Evolutionary conservation across 2,113 vertebrate species (phyloP).

Genomic region (Phylloscopus trochiloides): DNA sequence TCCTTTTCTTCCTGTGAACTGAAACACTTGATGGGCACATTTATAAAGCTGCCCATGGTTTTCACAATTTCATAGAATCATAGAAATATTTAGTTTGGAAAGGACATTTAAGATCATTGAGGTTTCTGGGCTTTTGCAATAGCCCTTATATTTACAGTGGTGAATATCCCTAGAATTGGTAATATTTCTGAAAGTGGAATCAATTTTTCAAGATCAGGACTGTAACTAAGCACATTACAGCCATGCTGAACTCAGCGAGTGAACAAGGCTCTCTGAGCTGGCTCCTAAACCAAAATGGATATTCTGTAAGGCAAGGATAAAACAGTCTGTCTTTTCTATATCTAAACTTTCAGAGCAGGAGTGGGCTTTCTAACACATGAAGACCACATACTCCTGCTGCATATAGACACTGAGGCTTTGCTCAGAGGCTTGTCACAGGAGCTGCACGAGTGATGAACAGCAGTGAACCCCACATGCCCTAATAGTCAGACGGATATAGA

Average conservation of each 20-base stretch:
- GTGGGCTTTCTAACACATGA: background rate
- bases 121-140: background rate
- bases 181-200: conserved; percentile 43
- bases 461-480: background rate
- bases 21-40: background rate
- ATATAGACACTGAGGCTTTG: background rate
- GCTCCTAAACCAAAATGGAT: conserved; percentile 36
- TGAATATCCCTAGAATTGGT: background rate
- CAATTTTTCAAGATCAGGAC: conserved; percentile 42
- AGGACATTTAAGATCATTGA: background rate
- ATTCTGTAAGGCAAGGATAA: conserved; percentile 33
- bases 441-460: background rate
- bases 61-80: background rate
- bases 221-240: conserved; percentile 53
- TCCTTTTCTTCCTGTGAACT: background rate
- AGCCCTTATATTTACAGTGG: background rate
- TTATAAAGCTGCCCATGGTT: background rate
- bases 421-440: background rate
- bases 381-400: background rate
- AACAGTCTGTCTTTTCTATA: background rate
- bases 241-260: conserved; percentile 39
- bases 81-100: background rate
- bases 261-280: conserved; percentile 9
- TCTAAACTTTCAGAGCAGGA: background rate
- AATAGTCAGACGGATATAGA: background rate